phyloP scores from a whole-genome alignment of 2,888 invertebrate species.

The Nemapogon koenigi region DNA sequence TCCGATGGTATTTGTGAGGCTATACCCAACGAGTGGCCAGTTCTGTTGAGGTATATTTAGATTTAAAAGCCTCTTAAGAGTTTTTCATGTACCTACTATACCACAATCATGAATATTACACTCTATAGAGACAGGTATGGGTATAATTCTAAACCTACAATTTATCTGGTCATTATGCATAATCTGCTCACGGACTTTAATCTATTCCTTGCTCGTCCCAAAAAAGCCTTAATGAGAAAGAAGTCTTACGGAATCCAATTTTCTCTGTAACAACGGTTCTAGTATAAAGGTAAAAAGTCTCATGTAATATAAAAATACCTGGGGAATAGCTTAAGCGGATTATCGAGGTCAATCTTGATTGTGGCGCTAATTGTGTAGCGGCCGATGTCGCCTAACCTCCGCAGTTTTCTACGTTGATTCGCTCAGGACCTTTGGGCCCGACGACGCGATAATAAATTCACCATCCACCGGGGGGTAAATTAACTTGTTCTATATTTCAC shows the following conservation, averaged over 20 bases:
- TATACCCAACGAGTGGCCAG: too few relatives aligned
- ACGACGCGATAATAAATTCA: conserved; percentile 8
- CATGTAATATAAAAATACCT: conserved; percentile 6
- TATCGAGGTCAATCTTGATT: conserved; percentile 10
- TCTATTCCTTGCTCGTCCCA: too few relatives aligned
- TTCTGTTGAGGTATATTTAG: too few relatives aligned
- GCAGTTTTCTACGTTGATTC: conserved; percentile 2
- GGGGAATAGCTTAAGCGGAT: conserved; percentile 5
- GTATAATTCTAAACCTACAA: too few relatives aligned
- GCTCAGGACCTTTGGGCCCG: conserved; percentile 7
- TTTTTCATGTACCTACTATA: too few relatives aligned
- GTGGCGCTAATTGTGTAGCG: conserved; percentile 9
- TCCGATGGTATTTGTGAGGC: too few relatives aligned
- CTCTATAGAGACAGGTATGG: too few relatives aligned
- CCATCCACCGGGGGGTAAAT: conserved; percentile 5
- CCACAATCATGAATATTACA: too few relatives aligned
- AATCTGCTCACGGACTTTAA: too few relatives aligned
- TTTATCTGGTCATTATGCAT: too few relatives aligned
- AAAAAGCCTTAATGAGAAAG: conserved; percentile 3
- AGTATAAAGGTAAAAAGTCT: conserved; percentile 8
- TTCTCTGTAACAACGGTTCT: not conserved
- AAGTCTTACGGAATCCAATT: conserved; percentile 7
- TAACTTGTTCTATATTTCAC: conserved; percentile 8
- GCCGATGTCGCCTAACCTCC: not conserved
- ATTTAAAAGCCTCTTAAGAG: too few relatives aligned